phyloP scores from a whole-genome alignment of 64 coral and sea anemone species.

The Dendronephthya gigantea region DNA sequence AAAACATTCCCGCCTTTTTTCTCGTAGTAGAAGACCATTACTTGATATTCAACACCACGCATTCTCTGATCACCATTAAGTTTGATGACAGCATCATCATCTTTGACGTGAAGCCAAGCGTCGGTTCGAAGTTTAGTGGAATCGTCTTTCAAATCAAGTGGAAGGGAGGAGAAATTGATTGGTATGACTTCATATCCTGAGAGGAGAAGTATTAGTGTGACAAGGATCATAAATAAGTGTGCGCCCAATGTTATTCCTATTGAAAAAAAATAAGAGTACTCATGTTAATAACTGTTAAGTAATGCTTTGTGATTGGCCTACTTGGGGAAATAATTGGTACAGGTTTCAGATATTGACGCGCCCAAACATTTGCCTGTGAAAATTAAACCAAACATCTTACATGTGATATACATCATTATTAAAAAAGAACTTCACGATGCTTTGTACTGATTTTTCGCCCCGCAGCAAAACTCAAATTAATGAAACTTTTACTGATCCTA shows the following conservation, averaged over 20 bases:
- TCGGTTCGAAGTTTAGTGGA: background rate
- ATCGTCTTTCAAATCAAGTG: background rate
- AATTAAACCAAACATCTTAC: too few species aligned
- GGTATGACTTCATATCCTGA: background rate
- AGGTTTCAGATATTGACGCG: too few species aligned
- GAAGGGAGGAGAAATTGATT: background rate
- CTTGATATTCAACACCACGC: background rate
- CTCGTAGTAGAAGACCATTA: slow-evolving; percentile 21
- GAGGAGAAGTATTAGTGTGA: background rate
- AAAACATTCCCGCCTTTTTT: slow-evolving; percentile 31
- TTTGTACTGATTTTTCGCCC: too few species aligned
- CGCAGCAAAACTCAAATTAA: too few species aligned
- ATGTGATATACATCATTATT: too few species aligned
- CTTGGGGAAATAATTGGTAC: too few species aligned
- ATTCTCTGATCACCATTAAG: background rate
- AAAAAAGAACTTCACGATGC: too few species aligned
- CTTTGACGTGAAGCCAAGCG: background rate
- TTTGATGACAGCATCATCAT: background rate
- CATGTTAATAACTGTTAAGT: too few species aligned
- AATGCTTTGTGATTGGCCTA: too few species aligned
- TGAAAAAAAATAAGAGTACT: background rate
- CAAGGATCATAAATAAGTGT: background rate
- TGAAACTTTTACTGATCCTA: too few species aligned
- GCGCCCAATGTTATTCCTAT: background rate
- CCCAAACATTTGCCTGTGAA: too few species aligned